Evolutionary conservation across 2,113 vertebrate species (phyloP), one percentile per base, ranked within the genome.

Genomic region (Anhinga anhinga): DNA sequence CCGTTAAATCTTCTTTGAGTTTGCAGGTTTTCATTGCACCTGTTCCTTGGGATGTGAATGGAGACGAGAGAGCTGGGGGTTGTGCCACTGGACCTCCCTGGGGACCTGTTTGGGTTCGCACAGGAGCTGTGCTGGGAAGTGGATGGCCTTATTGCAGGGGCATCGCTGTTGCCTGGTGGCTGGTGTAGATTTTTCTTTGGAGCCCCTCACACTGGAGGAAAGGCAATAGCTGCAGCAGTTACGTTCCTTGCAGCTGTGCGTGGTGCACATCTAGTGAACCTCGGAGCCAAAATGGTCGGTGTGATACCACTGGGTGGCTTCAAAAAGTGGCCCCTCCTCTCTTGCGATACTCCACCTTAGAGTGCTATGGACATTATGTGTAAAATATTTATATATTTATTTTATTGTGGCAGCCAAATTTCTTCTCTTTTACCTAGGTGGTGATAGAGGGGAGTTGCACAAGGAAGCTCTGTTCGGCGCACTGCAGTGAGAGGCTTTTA

Each of bases 161-260:
- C 52, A 66, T 40, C 5, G 3, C 61, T 2, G 1, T 16, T 21
- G 1, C 10, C 73, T 27, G 26, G 32, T 14, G 45, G 6, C 38
- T 27, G 45, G 32, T 21, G 15, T 38, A 1, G 11, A 7, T 50
- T 63, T 56, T 63, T n/a, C 52, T 52, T 45, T 13, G 10, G 44
- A 67, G 45, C 32, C 19, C 18, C 15, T 32, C 11, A 3, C 0
- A 8, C 65, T 11, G 11, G 52, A 76, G 53, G 62, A 59, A 22
- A 2, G 36, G 45, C 7, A 4, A 19, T 16, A 30, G 49, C 62
- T 22, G 42, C 42, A 36, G 58, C n/a, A 15, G n/a, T 25, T 14
- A 3, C 8, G 0, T 15, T 36, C 44, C 66, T 15, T 0, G 4
- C 23, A 40, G 50, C 58, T 13, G 26, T 7, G 18, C 23, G 3